A percentile compares a stretch with the other conserved stretches of the same genome.
These are phyloP conservation scores for Drosophila borborema DNA, from an alignment of 2,888 invertebrate genomes.

Conservation along the genomic window DNA sequence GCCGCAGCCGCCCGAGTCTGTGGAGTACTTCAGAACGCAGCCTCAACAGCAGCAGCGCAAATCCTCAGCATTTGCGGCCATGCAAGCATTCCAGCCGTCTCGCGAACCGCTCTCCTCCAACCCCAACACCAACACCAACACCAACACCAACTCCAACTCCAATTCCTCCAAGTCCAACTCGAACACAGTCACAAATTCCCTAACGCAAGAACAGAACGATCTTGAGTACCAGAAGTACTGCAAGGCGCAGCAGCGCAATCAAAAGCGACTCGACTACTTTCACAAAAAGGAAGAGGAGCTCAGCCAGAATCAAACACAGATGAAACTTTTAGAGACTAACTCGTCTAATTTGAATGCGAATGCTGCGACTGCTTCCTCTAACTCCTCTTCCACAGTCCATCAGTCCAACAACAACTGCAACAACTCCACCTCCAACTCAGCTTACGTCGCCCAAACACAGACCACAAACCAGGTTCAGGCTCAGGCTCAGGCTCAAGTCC, in stretches of 20 bases:
- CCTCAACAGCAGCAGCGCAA: constrained; percentile 62
- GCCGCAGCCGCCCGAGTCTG: constrained; percentile 60
- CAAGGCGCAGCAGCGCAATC: constrained; percentile 82
- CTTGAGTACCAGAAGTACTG: constrained; percentile 79
- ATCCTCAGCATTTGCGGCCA: constrained; percentile 84
- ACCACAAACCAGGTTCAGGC: constrained; percentile 12
- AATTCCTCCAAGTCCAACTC: constrained; percentile 57
- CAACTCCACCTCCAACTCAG: constrained; percentile 26
- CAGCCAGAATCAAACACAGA: constrained; percentile 56
- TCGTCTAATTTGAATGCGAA: constrained; percentile 53
- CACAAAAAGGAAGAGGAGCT: constrained; percentile 83
- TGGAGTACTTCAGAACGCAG: constrained; percentile 73
- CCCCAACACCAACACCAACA: constrained; percentile 37
- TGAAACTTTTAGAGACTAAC: constrained; percentile 38
- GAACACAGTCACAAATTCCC: constrained; percentile 68
- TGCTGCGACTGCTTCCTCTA: constrained; percentile 78
- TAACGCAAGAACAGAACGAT: constrained; percentile 56
- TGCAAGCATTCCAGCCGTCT: constrained; percentile 85
- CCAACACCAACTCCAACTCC: constrained; percentile 46
- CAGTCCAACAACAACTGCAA: constrained; percentile 56
- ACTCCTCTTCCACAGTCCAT: constrained; percentile 83
- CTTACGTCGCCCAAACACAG: constrained; percentile 23
- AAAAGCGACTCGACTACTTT: constrained; percentile 81
- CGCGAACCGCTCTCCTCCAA: constrained; percentile 73
- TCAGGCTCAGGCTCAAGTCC: constrained; percentile 7